Evolutionary conservation across 2,888 invertebrate genomes (phyloP).

Genomic region (Perdita meconis): DNA sequence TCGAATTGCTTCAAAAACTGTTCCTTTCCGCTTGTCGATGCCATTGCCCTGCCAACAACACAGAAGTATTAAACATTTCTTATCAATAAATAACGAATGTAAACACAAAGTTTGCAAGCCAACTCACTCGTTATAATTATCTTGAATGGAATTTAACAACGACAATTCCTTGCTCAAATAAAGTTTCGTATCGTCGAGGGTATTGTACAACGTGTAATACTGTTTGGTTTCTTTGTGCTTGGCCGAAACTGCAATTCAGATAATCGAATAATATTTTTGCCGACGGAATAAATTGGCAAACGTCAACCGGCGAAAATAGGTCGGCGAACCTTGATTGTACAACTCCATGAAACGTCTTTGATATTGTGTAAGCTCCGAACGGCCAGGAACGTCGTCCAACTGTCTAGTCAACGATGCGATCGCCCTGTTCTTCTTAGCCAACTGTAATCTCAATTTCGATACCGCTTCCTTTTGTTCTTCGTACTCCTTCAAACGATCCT

Average conservation of each 20-base stretch:
- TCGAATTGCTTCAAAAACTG: conserved; percentile 97
- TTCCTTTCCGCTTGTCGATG: conserved; percentile 91
- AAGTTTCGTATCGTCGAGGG: conserved; percentile 95
- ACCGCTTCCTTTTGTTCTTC: conserved; percentile 88
- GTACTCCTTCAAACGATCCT: conserved; percentile 85
- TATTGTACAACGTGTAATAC: conserved; percentile 98
- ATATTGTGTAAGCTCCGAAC: conserved; percentile 97
- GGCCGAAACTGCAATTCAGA: conserved; percentile 90
- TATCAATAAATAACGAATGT: not conserved
- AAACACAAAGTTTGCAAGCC: conserved; percentile 50
- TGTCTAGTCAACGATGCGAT: conserved; percentile 93
- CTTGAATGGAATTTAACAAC: conserved; percentile 94
- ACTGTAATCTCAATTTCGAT: conserved; percentile 86
- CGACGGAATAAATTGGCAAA: not conserved
- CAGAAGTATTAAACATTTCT: conserved; percentile 12
- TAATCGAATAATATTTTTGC: conserved; percentile 2
- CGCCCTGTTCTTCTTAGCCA: conserved; percentile 92
- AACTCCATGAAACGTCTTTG: conserved; percentile 97
- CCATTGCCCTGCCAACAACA: conserved; percentile 89
- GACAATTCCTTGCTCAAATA: conserved; percentile 97
- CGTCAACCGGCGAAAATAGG: conserved; percentile 20
- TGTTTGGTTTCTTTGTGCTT: conserved; percentile 99
- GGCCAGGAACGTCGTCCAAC: conserved; percentile 96
- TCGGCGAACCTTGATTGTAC: conserved; percentile 93
- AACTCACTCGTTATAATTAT: conserved; percentile 94